phyloP scores from a whole-genome alignment of 2,888 invertebrate species.

The Rambutsinella grinnellia region DNA sequence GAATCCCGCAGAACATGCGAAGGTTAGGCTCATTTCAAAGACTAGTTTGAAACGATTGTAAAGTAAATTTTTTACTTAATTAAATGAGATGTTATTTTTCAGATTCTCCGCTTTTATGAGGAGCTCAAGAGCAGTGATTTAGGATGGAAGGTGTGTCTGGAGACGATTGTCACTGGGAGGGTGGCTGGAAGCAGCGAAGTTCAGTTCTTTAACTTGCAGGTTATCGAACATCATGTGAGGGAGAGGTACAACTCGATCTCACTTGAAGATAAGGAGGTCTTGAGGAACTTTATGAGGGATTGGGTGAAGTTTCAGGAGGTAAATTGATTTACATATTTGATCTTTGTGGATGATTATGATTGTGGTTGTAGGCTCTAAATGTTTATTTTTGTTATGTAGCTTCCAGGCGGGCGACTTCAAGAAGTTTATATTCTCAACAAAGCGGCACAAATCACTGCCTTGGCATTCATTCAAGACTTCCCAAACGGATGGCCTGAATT shows the following conservation, averaged over 20 bases:
- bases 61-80: too few species aligned
- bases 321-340: slow-evolving; percentile 10
- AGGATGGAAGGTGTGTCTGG: slow-evolving; percentile 71
- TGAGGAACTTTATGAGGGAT: slow-evolving; percentile 69
- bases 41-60: slow-evolving; percentile 8
- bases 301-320: slow-evolving; percentile 68
- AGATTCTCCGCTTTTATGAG: slow-evolving; percentile 71
- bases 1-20: slow-evolving; percentile 29
- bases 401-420: slow-evolving; percentile 61
- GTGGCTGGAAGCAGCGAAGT: slow-evolving; percentile 68
- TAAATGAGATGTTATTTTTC: too few species aligned
- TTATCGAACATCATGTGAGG: slow-evolving; percentile 71
- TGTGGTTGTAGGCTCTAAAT: slow-evolving; percentile 14
- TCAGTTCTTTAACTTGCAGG: slow-evolving; percentile 72
- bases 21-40: slow-evolving; percentile 30
- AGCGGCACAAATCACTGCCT: slow-evolving; percentile 72
- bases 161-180: slow-evolving; percentile 67
- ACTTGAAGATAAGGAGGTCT: slow-evolving; percentile 67
- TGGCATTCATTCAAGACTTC: slow-evolving; percentile 73
- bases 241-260: slow-evolving; percentile 68
- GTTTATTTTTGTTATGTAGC: slow-evolving; percentile 27
- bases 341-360: neutral
- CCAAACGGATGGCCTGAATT: slow-evolving; percentile 72
- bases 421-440: slow-evolving; percentile 72
- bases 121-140: slow-evolving; percentile 69